Conservation (phyloP, 2,113 vertebrate genomes). For the Orycteropus afer region DNA sequence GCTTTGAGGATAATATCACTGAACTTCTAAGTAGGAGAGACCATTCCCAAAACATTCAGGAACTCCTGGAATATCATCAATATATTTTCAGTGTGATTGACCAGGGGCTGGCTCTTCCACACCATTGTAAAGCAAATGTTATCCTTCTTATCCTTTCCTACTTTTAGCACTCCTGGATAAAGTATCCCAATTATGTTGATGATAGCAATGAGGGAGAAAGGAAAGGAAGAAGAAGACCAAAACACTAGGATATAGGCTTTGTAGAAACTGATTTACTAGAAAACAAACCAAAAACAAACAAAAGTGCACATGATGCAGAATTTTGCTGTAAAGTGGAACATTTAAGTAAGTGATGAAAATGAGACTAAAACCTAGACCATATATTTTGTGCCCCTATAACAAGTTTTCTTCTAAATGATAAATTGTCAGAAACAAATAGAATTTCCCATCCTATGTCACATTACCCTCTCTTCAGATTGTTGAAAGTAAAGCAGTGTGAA, state of each 20-base stretch:
- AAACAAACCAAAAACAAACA: not conserved
- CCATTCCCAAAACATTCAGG: not conserved
- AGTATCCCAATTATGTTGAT: not conserved
- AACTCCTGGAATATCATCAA: not conserved
- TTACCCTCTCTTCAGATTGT: not conserved
- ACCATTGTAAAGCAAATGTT: not conserved
- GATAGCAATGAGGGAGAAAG: not conserved
- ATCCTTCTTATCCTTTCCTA: not conserved
- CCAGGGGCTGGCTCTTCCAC: not conserved
- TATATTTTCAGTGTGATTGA: not conserved
- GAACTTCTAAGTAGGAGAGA: not conserved
- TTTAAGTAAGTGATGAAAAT: not conserved
- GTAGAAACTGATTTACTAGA: not conserved
- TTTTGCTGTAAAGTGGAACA: not conserved
- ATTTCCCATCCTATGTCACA: not conserved
- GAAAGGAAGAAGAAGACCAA: not conserved
- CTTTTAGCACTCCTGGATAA: not conserved
- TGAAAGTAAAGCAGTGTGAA: not conserved
- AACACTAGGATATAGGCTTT: rapidly evolving
- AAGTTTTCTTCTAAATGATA: not conserved
- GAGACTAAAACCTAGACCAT: not conserved
- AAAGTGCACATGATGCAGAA: not conserved
- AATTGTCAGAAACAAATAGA: not conserved
- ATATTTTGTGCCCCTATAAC: not conserved
- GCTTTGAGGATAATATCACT: not conserved